These are phyloP conservation scores for Nematopogon swammerdamellus DNA, from an alignment of 2,888 invertebrate species.

Conservation along the genomic window DNA sequence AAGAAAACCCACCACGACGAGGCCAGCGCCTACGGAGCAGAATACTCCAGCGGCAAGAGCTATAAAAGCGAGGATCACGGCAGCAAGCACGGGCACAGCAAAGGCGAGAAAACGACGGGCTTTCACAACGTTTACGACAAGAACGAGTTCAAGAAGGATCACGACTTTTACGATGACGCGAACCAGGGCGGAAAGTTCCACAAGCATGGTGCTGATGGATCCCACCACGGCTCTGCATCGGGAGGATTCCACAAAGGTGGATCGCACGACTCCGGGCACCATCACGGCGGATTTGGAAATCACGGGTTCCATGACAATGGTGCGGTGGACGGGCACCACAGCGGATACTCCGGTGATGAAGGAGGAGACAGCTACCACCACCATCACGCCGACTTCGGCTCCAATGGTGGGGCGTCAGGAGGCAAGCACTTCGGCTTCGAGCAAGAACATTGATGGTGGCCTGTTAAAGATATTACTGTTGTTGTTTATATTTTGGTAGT, in stretches of 20 bases:
- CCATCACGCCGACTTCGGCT: constrained; percentile 45
- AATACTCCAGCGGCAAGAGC: constrained; percentile 46
- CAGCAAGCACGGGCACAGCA: constrained; percentile 49
- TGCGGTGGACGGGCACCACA: constrained; percentile 31
- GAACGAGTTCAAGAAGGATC: constrained; percentile 69
- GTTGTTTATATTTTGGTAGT: constrained; percentile 33
- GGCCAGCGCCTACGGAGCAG: constrained; percentile 45
- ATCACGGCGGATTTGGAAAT: no score
- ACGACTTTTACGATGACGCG: constrained; percentile 65
- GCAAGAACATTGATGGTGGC: constrained; percentile 27
- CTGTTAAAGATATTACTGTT: constrained; percentile 26
- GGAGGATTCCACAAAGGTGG: constrained; percentile 53
- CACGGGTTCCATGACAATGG: constrained; percentile 51
- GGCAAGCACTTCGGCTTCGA: constrained; percentile 47
- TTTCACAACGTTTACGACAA: constrained; percentile 67
- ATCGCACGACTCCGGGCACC: constrained; percentile 43
- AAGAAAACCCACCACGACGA: constrained; percentile 50
- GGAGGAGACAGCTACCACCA: constrained; percentile 47
- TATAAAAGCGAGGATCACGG: constrained; percentile 52
- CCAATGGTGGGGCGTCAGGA: constrained; percentile 21
- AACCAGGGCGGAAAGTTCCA: constrained; percentile 58
- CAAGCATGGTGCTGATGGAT: constrained; percentile 52
- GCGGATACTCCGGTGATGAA: constrained; percentile 47
- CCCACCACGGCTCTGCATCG: constrained; percentile 46
- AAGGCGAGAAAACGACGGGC: constrained; percentile 62